These are phyloP conservation scores for Dreissena rostriformis DNA, from an alignment of 1,140 invertebrate genomes.

Conservation along the genomic window DNA sequence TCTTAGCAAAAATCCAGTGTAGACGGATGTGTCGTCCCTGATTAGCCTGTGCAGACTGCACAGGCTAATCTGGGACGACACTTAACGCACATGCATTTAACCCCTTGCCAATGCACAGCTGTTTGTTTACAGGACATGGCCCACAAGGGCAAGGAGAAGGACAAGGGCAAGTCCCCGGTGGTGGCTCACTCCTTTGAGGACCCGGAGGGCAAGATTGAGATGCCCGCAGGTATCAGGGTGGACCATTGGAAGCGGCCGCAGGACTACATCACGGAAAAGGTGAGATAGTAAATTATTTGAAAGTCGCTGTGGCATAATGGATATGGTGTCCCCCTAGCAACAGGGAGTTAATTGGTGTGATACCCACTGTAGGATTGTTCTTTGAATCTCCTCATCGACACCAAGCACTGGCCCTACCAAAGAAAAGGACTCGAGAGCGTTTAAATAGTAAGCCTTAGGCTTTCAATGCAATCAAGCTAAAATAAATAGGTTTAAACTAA, in stretches of 20 bases:
- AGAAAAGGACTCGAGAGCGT: no score
- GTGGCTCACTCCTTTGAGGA: slow-evolving; percentile 80
- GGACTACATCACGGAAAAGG: slow-evolving; percentile 79
- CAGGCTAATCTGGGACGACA: neutral
- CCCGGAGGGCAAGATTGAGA: slow-evolving; percentile 80
- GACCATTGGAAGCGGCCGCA: slow-evolving; percentile 78
- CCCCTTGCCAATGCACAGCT: neutral
- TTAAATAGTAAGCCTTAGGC: no score
- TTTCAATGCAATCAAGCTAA: no score
- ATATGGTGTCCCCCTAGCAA: no score
- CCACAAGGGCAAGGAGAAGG: slow-evolving; percentile 73
- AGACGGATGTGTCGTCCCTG: no score
- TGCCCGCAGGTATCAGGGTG: slow-evolving; percentile 77
- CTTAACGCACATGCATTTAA: neutral
- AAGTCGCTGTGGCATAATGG: no score
- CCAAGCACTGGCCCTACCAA: no score
- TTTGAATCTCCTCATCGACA: no score
- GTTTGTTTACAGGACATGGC: slow-evolving; percentile 69
- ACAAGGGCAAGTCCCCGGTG: slow-evolving; percentile 77
- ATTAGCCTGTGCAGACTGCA: neutral
- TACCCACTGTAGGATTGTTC: no score
- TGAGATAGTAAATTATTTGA: slow-evolving; percentile 20
- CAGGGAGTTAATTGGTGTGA: no score
- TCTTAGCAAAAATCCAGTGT: no score
- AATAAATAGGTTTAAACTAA: no score